Percentiles rank a stretch among this genome's conserved stretches.
Conservation (phyloP, 2,113 vertebrate genomes). For the Mesoclemmys tuberculata region DNA sequence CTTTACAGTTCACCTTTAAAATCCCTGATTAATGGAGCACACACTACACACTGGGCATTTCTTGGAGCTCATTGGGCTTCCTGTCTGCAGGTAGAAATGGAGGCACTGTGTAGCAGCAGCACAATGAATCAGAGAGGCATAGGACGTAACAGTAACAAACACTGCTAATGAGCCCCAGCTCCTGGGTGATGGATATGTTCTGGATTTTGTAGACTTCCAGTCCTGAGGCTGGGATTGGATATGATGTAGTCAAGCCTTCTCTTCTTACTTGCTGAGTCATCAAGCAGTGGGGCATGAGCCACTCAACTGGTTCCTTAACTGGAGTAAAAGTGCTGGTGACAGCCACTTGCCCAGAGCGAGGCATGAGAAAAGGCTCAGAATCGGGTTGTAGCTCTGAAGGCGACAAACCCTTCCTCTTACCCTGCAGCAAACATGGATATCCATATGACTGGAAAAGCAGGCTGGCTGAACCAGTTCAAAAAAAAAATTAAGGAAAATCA, state of each 20-base stretch:
- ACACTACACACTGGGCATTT: conserved; percentile 46
- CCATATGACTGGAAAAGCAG: conserved; percentile 58
- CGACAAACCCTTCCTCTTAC: conserved; percentile 53
- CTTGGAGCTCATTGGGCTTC: conserved; percentile 34
- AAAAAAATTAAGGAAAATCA: conserved; percentile 68
- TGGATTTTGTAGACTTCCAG: conserved; percentile 31
- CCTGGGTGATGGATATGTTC: conserved; percentile 29
- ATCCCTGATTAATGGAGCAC: conserved; percentile 69
- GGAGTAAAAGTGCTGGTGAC: conserved; percentile 72
- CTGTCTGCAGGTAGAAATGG: conserved; percentile 38
- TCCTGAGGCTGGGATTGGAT: conserved; percentile 50
- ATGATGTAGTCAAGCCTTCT: conserved; percentile 42
- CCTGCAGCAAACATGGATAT: conserved; percentile 43
- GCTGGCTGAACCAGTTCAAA: conserved; percentile 57
- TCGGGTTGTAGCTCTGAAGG: conserved; percentile 33
- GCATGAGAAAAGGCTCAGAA: conserved; percentile 59
- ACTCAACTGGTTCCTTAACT: conserved; percentile 27
- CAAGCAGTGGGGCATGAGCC: conserved; percentile 38
- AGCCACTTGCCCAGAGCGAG: conserved; percentile 59
- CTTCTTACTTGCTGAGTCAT: conserved; percentile 38
- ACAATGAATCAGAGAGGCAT: conserved; percentile 9
- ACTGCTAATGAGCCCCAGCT: conserved; percentile 53
- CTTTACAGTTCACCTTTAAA: conserved; percentile 71
- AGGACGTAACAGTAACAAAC: not conserved
- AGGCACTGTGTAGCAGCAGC: conserved; percentile 51